Evolutionary conservation across 2,113 vertebrate species (phyloP).

Genomic region (Apeltes quadracus): DNA sequence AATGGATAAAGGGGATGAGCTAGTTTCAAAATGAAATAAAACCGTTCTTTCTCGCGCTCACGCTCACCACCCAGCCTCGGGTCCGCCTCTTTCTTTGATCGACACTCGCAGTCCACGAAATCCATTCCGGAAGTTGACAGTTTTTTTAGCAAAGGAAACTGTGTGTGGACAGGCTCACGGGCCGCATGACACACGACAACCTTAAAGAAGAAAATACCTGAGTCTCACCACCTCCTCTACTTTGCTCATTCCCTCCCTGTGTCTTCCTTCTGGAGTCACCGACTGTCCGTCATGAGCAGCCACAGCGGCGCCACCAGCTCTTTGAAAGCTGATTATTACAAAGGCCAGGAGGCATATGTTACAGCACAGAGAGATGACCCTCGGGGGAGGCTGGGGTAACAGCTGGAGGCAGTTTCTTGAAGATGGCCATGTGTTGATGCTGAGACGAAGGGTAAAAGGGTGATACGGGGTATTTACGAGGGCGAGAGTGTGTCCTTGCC

Average conservation of each 20-base stretch:
- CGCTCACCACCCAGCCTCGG: constrained; percentile 20
- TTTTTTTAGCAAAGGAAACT: constrained; percentile 52
- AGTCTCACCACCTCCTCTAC: constrained; percentile 25
- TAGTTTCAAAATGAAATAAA: neutral
- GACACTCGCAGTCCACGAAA: constrained; percentile 41
- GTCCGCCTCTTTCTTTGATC: constrained; percentile 33
- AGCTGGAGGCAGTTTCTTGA: constrained; percentile 12
- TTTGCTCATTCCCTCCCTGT: neutral
- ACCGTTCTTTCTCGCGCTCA: neutral
- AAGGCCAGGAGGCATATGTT: constrained; percentile 35
- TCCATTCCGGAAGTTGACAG: constrained; percentile 58
- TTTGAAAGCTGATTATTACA: constrained; percentile 61
- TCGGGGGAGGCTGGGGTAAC: constrained; percentile 1
- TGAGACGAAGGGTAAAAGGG: constrained; percentile 38
- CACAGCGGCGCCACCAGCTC: constrained; percentile 14
- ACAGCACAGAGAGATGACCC: constrained; percentile 5
- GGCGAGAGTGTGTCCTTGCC: constrained; percentile 8
- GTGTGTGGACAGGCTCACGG: constrained; percentile 45
- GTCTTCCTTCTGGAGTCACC: constrained; percentile 51
- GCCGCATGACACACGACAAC: constrained; percentile 64
- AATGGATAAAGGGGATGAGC: constrained; percentile 8
- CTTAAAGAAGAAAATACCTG: constrained; percentile 54
- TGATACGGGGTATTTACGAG: constrained; percentile 47
- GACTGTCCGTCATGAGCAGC: constrained; percentile 37
- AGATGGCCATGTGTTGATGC: constrained; percentile 18